Percentiles rank a stretch among this genome's conserved stretches.
Evolutionary conservation across 1,140 invertebrate genomes (phyloP).

Genomic region (Neocloeon triangulifer): DNA sequence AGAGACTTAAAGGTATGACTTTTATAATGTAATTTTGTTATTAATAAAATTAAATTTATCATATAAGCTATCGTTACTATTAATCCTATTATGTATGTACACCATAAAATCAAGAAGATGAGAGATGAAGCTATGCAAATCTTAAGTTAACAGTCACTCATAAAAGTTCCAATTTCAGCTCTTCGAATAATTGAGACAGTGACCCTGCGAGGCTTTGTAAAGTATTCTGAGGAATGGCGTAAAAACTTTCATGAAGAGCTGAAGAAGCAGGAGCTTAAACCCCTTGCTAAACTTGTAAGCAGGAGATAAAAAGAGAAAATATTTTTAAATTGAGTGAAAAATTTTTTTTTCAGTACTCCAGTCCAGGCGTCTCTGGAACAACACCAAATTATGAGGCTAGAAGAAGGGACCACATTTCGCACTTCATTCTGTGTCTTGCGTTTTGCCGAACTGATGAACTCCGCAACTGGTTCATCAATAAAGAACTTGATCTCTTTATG

Average conservation of each 20-base stretch:
- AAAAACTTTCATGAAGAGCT: not conserved
- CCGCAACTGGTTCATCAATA: slow-evolving; percentile 31
- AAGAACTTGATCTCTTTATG: slow-evolving; percentile 34
- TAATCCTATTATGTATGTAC: too few species aligned
- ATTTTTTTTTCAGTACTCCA: not conserved
- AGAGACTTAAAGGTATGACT: slow-evolving; percentile 45
- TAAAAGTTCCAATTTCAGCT: slow-evolving; percentile 18
- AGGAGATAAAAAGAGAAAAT: not conserved
- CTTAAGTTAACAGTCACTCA: too few species aligned
- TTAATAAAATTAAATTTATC: slow-evolving; percentile 5
- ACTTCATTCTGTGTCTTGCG: slow-evolving; percentile 34
- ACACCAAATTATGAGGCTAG: slow-evolving; percentile 8
- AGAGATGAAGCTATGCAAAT: too few species aligned
- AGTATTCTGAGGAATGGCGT: not conserved
- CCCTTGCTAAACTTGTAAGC: not conserved
- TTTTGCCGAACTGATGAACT: slow-evolving; percentile 32
- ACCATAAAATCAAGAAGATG: too few species aligned
- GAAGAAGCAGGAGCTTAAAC: not conserved
- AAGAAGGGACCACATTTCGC: slow-evolving; percentile 28
- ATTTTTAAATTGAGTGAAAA: not conserved
- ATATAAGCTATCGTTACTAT: too few species aligned
- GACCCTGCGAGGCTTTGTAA: slow-evolving; percentile 13
- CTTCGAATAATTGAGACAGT: slow-evolving; percentile 23
- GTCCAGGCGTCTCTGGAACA: not conserved
- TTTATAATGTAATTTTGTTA: slow-evolving; percentile 4